These are phyloP conservation scores for Junonia oenone DNA, from an alignment of 2,888 invertebrate species.

Conservation along the genomic window DNA sequence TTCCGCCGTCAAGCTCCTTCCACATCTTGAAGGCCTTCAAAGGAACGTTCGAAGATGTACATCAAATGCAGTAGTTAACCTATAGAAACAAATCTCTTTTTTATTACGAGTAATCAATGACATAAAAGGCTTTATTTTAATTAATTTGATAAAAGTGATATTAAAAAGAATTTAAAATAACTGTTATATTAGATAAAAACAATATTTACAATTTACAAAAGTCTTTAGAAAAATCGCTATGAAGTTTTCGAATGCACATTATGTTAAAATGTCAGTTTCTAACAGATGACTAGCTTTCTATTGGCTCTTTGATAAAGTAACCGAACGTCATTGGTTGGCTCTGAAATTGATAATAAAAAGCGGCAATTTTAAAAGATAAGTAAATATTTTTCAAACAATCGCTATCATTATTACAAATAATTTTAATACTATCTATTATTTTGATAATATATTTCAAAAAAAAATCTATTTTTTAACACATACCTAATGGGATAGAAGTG, in stretches of 20 bases:
- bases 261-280: conserved; percentile 36
- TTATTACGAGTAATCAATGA: neutral
- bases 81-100: neutral
- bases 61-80: neutral
- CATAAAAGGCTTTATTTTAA: neutral
- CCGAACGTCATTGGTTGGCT: conserved; percentile 9
- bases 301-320: conserved; percentile 31
- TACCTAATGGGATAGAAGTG: no score
- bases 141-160: neutral
- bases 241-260: conserved; percentile 20
- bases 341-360: neutral
- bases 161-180: neutral
- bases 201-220: neutral
- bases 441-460: no score
- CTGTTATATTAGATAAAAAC: no score
- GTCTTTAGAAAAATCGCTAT: neutral
- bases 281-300: conserved; percentile 41
- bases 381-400: neutral
- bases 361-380: conserved; percentile 1
- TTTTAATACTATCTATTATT: no score
- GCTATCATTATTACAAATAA: neutral
- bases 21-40: conserved; percentile 24
- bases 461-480: no score
- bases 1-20: conserved; percentile 22
- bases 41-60: conserved; percentile 10